Evolutionary conservation across 2,113 vertebrate genomes (phyloP).

Genomic region (Anoplopoma fimbria): DNA sequence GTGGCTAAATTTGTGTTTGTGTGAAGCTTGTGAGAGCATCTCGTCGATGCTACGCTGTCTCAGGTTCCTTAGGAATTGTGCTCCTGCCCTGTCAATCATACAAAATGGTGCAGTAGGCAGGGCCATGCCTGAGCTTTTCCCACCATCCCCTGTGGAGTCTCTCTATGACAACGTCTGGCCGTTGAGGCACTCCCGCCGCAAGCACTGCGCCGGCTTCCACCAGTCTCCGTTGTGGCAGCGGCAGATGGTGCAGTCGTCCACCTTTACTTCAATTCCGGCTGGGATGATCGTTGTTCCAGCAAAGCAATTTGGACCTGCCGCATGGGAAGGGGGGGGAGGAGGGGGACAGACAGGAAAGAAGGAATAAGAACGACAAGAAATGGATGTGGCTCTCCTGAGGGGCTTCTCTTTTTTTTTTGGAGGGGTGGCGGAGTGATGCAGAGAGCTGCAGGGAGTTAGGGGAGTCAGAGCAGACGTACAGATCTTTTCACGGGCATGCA

Average conservation of each 20-base stretch:
- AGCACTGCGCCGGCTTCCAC: conserved; percentile 99
- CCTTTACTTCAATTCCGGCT: conserved; percentile 98
- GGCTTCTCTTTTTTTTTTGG: conserved; percentile 67
- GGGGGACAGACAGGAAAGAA: conserved; percentile 55
- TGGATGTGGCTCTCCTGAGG: conserved; percentile 70
- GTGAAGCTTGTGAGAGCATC: conserved; percentile 60
- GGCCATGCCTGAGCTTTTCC: conserved; percentile 72
- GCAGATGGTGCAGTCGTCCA: conserved; percentile 99
- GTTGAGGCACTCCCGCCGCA: conserved; percentile 97
- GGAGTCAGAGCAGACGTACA: conserved; percentile 78
- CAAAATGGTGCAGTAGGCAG: conserved; percentile 77
- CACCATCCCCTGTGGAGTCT: conserved; percentile 64
- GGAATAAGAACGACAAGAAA: conserved; percentile 71
- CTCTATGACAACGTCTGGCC: conserved; percentile 92
- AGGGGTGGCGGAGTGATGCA: conserved; percentile 70
- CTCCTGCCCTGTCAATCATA: conserved; percentile 78
- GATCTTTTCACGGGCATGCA: conserved; percentile 84
- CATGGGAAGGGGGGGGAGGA: conserved; percentile 55
- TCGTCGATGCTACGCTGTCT: conserved; percentile 60
- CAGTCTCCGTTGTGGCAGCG: conserved; percentile 99
- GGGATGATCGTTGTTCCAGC: conserved; percentile 99
- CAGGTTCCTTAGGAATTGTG: conserved; percentile 79
- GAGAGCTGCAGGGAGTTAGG: conserved; percentile 72
- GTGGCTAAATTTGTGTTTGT: conserved; percentile 54
- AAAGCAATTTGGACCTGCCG: conserved; percentile 98